Conservation (phyloP, 2,888 invertebrate genomes). For the Orthosia incerta region DNA sequence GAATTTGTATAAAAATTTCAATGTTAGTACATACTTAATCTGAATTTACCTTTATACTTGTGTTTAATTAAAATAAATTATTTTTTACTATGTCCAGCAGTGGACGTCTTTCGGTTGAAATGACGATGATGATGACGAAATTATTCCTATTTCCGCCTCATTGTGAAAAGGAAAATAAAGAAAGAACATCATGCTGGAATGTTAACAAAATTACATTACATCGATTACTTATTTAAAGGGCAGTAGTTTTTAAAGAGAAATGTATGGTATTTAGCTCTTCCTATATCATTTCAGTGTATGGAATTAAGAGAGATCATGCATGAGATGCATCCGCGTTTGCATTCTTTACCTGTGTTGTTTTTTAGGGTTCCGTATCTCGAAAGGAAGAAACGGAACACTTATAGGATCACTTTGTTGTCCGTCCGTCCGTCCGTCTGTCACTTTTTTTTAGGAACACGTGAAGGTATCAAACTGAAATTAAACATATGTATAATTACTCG, state of each 20-base stretch:
- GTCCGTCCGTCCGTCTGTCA: no score
- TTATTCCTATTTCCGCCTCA: conserved; percentile 10
- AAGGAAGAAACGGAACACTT: no score
- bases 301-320: conserved; percentile 4
- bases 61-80: no score
- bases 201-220: conserved; percentile 35
- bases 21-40: not conserved
- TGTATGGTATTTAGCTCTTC: conserved; percentile 39
- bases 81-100: no score
- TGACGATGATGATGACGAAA: no score
- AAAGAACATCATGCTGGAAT: not conserved
- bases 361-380: no score
- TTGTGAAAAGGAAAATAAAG: conserved; percentile 12
- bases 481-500: no score
- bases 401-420: no score
- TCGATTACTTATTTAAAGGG: conserved; percentile 36
- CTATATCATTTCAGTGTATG: conserved; percentile 37
- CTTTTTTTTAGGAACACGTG: no score
- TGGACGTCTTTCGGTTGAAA: no score
- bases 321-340: conserved; percentile 35
- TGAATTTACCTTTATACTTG: not conserved
- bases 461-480: no score
- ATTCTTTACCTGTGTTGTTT: not conserved
- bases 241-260: conserved; percentile 14
- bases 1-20: no score